Evolutionary conservation across 2,888 invertebrate species (phyloP).

Genomic region (Trichogramma evanescens): DNA sequence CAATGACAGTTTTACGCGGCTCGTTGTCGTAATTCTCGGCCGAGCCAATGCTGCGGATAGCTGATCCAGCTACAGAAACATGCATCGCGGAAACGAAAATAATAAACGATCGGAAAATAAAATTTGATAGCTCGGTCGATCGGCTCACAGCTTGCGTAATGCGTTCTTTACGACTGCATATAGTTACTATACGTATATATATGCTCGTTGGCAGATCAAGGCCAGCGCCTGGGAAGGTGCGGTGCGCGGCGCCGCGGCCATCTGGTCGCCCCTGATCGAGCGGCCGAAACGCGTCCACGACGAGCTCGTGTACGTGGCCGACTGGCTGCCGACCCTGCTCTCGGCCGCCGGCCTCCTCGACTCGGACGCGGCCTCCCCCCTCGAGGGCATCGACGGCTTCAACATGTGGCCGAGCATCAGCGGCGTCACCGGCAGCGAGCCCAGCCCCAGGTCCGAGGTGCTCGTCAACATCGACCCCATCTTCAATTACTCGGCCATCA

Average conservation of each 20-base stretch:
- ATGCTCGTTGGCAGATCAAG: slow-evolving; percentile 47
- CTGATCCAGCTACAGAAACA: too few species aligned
- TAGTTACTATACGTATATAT: neutral
- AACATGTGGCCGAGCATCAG: slow-evolving; percentile 51
- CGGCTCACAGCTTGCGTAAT: too few species aligned
- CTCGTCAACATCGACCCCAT: slow-evolving; percentile 55
- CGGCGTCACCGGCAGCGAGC: slow-evolving; percentile 29
- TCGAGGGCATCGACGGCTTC: slow-evolving; percentile 49
- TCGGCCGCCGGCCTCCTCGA: slow-evolving; percentile 47
- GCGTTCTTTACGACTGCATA: too few species aligned
- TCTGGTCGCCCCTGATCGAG: slow-evolving; percentile 52
- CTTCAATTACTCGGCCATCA: slow-evolving; percentile 52
- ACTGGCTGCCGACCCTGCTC: slow-evolving; percentile 56
- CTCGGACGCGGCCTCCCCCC: neutral
- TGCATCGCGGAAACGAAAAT: too few species aligned
- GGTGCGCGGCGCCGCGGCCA: slow-evolving; percentile 51
- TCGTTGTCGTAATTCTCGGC: too few species aligned
- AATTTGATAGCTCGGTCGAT: too few species aligned
- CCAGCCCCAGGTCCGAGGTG: slow-evolving; percentile 52
- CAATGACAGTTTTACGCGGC: too few species aligned
- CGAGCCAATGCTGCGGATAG: too few species aligned
- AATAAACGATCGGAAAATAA: too few species aligned
- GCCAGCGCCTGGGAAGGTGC: slow-evolving; percentile 59
- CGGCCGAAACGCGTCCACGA: slow-evolving; percentile 47
- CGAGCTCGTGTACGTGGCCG: slow-evolving; percentile 52